Evolutionary conservation across 2,113 vertebrate genomes (phyloP), one percentile per base, ranked within the genome.

Genomic region (Pseudonaja textilis): DNA sequence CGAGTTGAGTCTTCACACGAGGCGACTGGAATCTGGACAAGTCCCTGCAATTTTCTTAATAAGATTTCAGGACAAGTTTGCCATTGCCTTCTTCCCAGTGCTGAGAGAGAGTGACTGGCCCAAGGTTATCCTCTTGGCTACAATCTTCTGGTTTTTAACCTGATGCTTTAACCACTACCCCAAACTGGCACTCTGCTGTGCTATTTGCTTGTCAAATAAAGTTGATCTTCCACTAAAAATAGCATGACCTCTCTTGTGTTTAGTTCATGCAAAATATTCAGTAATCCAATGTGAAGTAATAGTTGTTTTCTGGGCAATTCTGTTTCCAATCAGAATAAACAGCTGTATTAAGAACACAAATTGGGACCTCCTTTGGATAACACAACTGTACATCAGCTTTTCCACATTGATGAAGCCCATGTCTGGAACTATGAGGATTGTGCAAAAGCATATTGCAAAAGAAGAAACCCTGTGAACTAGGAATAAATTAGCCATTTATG

Each of bases 391-490:
- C 9, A 54, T 34, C 61, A 85, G 25, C 39, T 39, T 92, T 89
- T n/a, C 64, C 52, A 20, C 47, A 18, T 20, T 85, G 91, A 23
- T 5, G 25, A 55, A 45, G 12, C 18, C 11, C 55, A 52, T 9
- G 4, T 6, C 89, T 29, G 47, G 5, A 29, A 18, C 50, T 45
- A 0, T 52, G n/a, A 18, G 57, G 3, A 61, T 18, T 18, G 23
- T 26, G 89, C 25, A 45, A 34, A 59, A 0, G 50, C 69, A 85
- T 34, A 54, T 29, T 81, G 14, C 57, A n/a, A 4, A 4, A 64
- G 42, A 90, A 64, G 57, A 94, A 50, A 42, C 91, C 93, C 64
- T 94, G 59, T 59, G 88, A 85, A 89, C 29, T 42, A 95, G 87
- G 26, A 93, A 91, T 29, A 39, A 87, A 39, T 56, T 14, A n/a